Conservation (phyloP, 1,140 invertebrate species). For the Drosophila kurseongensis region DNA sequence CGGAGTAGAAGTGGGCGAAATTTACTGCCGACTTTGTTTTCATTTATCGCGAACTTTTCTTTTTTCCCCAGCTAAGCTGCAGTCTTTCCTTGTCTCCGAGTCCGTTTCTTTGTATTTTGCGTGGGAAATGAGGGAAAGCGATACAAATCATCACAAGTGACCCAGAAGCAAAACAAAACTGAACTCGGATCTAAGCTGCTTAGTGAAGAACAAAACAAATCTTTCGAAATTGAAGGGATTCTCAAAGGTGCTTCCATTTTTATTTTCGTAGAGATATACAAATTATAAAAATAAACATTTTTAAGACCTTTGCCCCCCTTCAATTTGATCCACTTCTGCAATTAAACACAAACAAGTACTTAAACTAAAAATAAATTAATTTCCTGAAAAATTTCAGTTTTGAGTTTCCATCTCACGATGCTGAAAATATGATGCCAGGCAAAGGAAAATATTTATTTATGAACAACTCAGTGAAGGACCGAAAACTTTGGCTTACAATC, state of each 20-base stretch:
- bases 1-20: not conserved
- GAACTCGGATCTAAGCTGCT: constrained; percentile 22
- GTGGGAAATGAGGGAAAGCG: constrained; percentile 13
- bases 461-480: not conserved
- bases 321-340: not conserved
- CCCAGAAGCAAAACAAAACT: constrained; percentile 26
- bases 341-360: constrained; percentile 9
- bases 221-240: not conserved
- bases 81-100: constrained; percentile 8
- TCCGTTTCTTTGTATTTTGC: constrained; percentile 3
- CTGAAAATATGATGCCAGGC: constrained; percentile 6
- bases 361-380: constrained; percentile 6
- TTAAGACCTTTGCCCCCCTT: too few species aligned
- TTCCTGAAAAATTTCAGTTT: not conserved
- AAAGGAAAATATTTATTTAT: constrained; percentile 28
- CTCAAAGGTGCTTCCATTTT: not conserved
- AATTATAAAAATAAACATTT: not conserved
- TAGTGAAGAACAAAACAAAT: constrained; percentile 3
- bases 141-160: constrained; percentile 37
- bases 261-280: not conserved
- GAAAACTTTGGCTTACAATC: constrained; percentile 26
- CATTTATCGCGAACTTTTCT: constrained; percentile 44
- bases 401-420: not conserved
- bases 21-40: constrained; percentile 42
- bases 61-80: constrained; percentile 27